These are phyloP conservation scores for Melanostigma gelatinosum DNA, from an alignment of 2,113 vertebrate genomes.

Conservation along the genomic window DNA sequence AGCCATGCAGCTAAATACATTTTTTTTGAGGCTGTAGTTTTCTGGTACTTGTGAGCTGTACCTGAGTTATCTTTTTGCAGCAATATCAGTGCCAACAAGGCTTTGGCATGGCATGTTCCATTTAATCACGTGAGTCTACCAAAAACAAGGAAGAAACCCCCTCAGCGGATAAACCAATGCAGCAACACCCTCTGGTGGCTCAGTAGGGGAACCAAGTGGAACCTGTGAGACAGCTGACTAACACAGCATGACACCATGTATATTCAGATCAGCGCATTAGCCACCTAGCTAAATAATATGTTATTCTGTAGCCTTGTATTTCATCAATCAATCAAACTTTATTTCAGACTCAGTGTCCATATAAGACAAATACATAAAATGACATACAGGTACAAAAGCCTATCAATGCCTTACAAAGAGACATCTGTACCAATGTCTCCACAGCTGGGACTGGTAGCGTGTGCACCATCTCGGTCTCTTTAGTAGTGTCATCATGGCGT, in stretches of 20 bases:
- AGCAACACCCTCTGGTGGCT: slow-evolving; percentile 70
- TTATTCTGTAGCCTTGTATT: neutral
- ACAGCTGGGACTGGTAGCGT: too few species aligned
- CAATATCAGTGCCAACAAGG: neutral
- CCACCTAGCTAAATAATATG: neutral
- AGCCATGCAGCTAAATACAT: too few species aligned
- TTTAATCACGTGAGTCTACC: neutral
- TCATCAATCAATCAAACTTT: too few species aligned
- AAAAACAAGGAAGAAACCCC: slow-evolving; percentile 2
- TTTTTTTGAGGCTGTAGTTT: neutral
- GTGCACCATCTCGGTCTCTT: too few species aligned
- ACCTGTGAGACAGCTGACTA: neutral
- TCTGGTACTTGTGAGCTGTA: neutral
- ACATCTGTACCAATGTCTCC: too few species aligned
- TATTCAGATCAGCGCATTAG: neutral
- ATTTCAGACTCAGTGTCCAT: too few species aligned
- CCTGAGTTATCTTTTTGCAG: neutral
- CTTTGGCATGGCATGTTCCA: neutral
- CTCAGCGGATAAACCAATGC: slow-evolving; percentile 10
- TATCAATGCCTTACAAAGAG: too few species aligned
- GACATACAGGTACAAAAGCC: too few species aligned
- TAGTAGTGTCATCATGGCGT: too few species aligned
- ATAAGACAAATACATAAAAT: too few species aligned
- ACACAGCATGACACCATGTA: neutral
- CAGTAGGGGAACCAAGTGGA: neutral